These are phyloP conservation scores for Rhineura floridana DNA, from an alignment of 2,113 vertebrate species.

Conservation along the genomic window DNA sequence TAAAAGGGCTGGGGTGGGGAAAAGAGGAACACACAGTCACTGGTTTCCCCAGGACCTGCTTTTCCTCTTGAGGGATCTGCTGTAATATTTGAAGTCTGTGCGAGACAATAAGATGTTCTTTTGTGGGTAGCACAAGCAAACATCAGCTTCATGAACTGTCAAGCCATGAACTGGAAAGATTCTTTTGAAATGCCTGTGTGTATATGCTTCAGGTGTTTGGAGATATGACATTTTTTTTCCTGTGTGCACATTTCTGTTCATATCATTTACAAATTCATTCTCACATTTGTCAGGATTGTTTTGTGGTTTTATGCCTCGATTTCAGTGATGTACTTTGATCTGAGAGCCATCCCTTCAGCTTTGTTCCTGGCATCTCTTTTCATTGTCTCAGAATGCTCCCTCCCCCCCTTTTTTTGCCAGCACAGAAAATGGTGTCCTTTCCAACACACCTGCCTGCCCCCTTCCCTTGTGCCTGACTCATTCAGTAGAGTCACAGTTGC, in stretches of 20 bases:
- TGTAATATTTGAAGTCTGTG: neutral
- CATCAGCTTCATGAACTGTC: neutral
- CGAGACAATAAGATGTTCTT: neutral
- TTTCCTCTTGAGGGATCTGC: neutral
- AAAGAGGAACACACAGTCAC: neutral
- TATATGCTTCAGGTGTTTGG: constrained; percentile 21
- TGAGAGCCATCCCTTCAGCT: neutral
- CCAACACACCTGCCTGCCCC: neutral
- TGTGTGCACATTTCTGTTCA: constrained; percentile 40
- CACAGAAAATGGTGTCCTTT: neutral
- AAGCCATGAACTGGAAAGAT: constrained; percentile 2
- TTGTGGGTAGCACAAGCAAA: neutral
- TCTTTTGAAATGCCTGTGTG: constrained; percentile 12
- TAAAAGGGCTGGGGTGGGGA: too few species aligned
- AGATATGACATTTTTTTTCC: constrained; percentile 34
- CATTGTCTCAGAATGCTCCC: neutral
- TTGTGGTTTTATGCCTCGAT: neutral
- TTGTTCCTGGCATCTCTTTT: neutral
- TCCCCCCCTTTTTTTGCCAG: accelerated
- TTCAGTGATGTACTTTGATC: constrained; percentile 16
- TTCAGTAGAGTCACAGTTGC: neutral
- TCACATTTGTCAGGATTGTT: constrained; percentile 36
- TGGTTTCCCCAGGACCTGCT: neutral
- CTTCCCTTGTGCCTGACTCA: neutral
- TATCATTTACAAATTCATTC: constrained; percentile 46